These are phyloP conservation scores for Raja brachyura DNA, from an alignment of 2,113 vertebrate genomes.

Conservation along the genomic window DNA sequence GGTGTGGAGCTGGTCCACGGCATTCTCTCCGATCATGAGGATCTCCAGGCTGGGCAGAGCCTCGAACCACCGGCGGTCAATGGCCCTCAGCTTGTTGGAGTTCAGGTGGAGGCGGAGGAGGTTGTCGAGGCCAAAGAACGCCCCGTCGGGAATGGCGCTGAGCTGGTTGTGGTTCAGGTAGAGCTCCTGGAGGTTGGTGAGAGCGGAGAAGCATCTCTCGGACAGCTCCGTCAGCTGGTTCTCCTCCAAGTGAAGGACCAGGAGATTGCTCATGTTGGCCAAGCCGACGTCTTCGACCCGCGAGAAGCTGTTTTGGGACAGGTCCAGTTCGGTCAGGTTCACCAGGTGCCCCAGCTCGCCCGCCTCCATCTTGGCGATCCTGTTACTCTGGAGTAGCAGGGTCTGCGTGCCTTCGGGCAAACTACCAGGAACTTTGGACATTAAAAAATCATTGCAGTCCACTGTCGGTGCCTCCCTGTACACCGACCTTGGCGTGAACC, in stretches of 20 bases:
- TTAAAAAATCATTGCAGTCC: conserved; percentile 81
- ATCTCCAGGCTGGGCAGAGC: conserved; percentile 74
- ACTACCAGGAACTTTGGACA: conserved; percentile 61
- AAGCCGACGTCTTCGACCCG: conserved; percentile 57
- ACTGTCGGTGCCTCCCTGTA: conserved; percentile 82
- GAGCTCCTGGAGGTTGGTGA: conserved; percentile 76
- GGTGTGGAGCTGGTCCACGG: conserved; percentile 71
- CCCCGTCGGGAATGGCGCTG: conserved; percentile 63
- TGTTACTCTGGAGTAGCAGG: conserved; percentile 81
- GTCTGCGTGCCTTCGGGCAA: conserved; percentile 75
- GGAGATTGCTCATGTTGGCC: conserved; percentile 61
- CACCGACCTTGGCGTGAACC: conserved; percentile 80
- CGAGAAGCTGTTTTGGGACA: conserved; percentile 82
- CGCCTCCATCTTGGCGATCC: conserved; percentile 64
- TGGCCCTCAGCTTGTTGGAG: conserved; percentile 71
- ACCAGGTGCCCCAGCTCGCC: conserved; percentile 60
- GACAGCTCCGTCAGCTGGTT: conserved; percentile 73
- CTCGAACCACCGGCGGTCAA: conserved; percentile 78
- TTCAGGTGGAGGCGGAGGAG: conserved; percentile 84
- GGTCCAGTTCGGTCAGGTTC: conserved; percentile 82
- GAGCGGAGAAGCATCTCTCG: conserved; percentile 65
- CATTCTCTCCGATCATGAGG: conserved; percentile 88
- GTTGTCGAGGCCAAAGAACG: conserved; percentile 67
- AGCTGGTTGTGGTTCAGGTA: conserved; percentile 90
- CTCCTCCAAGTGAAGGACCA: conserved; percentile 84